A percentile compares a stretch with the other conserved stretches of the same genome.
These are phyloP conservation scores for Pristionchus fissidentatus DNA, from an alignment of 2,888 invertebrate genomes.

Conservation along the genomic window DNA sequence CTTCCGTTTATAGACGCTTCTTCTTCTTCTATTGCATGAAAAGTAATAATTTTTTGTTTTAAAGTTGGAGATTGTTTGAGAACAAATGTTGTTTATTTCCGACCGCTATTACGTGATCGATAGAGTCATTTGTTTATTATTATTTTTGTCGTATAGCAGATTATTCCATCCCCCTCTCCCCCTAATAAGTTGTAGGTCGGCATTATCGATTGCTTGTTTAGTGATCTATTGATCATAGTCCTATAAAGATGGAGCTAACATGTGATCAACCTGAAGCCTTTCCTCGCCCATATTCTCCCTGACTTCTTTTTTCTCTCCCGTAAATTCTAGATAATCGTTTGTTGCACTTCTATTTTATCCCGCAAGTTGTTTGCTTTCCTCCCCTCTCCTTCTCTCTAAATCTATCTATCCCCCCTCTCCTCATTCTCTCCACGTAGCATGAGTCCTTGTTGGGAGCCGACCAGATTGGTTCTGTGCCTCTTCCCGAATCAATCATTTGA, in stretches of 20 bases:
- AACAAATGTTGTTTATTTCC: slow-evolving; percentile 8
- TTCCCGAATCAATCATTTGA: no score
- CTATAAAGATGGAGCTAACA: slow-evolving; percentile 14
- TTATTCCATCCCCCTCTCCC: no score
- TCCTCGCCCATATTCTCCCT: neutral
- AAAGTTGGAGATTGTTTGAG: slow-evolving; percentile 39
- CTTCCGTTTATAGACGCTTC: neutral
- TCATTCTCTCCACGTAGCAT: no score
- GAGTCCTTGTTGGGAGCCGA: no score
- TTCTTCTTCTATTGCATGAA: slow-evolving; percentile 26
- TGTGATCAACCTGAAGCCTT: neutral
- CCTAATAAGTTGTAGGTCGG: slow-evolving; percentile 20
- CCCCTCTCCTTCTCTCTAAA: no score
- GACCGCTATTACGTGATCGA: slow-evolving; percentile 16
- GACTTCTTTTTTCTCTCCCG: neutral
- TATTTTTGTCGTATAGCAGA: neutral
- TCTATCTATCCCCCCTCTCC: neutral
- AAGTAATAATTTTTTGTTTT: slow-evolving; percentile 38
- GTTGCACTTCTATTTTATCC: neutral
- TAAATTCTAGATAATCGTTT: neutral
- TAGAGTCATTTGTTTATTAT: neutral
- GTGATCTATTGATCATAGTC: neutral
- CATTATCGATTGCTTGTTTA: slow-evolving; percentile 20
- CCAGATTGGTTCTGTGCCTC: no score
- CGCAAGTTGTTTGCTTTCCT: slow-evolving; percentile 1